phyloP scores from a whole-genome alignment of 2,113 vertebrate species.

The Sander vitreus region DNA sequence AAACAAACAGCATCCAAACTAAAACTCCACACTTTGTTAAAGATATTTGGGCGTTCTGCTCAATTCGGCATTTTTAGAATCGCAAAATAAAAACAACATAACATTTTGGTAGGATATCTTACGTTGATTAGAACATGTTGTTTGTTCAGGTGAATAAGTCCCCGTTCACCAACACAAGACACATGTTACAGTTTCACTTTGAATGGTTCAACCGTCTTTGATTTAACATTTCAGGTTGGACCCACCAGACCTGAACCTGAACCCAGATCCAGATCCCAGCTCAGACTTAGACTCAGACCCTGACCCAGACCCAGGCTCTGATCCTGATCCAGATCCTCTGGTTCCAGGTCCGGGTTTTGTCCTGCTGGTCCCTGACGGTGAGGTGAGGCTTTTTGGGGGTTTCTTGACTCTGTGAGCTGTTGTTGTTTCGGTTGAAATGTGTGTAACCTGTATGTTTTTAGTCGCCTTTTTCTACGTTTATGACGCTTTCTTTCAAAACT shows the following conservation, averaged over 20 bases:
- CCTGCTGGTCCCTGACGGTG: slow-evolving; percentile 57
- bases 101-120: too few relatives aligned
- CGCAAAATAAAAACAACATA: neutral
- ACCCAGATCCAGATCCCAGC: neutral
- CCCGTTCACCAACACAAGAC: too few relatives aligned
- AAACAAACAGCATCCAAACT: neutral
- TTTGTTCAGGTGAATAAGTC: too few relatives aligned
- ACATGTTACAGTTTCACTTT: too few relatives aligned
- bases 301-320: neutral
- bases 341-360: slow-evolving; percentile 67
- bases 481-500: too few relatives aligned
- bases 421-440: too few relatives aligned
- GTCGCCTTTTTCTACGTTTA: too few relatives aligned
- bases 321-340: slow-evolving; percentile 2
- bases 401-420: too few relatives aligned
- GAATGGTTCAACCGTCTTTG: too few relatives aligned
- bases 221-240: neutral
- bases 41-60: neutral
- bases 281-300: neutral
- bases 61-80: neutral
- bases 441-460: too few relatives aligned
- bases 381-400: slow-evolving; percentile 43
- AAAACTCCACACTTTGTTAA: neutral
- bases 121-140: too few relatives aligned
- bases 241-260: slow-evolving; percentile 5